Evolutionary conservation across 1,140 invertebrate genomes (phyloP).

Genomic region (Aphis craccivora): DNA sequence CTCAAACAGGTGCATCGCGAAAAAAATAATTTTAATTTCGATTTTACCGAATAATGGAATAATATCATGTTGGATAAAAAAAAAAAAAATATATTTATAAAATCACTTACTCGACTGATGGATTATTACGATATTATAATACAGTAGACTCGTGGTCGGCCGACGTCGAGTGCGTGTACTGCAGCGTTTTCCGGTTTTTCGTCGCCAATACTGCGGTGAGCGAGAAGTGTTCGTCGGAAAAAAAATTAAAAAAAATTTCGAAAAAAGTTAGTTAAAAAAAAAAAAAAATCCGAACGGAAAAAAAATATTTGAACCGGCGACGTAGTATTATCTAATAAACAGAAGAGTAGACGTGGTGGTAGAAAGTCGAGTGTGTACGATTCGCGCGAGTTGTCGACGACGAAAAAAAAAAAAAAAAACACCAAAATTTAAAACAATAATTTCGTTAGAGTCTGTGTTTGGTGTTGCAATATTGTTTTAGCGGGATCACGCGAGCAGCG

Average conservation of each 20-base stretch:
- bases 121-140: background rate
- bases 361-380: background rate
- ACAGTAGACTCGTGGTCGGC: background rate
- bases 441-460: too few species aligned
- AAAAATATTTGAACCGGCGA: background rate
- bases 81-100: background rate
- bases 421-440: background rate
- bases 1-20: background rate
- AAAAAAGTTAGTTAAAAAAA: background rate
- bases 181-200: background rate
- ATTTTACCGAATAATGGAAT: background rate
- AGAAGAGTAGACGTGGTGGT: background rate
- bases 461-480: background rate
- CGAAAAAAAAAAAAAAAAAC: slow-evolving; percentile 21
- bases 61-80: background rate
- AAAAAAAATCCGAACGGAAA: background rate
- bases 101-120: slow-evolving; percentile 42
- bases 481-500: slow-evolving; percentile 44
- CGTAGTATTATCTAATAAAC: background rate
- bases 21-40: background rate
- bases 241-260: background rate
- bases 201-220: background rate
- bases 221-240: background rate
- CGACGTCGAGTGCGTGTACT: background rate
- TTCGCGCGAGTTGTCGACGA: background rate